Evolutionary conservation across 2,797 vertebrate species (phyloP), one percentile per base, ranked within the genome.

Genomic region (Apogon talboti): DNA sequence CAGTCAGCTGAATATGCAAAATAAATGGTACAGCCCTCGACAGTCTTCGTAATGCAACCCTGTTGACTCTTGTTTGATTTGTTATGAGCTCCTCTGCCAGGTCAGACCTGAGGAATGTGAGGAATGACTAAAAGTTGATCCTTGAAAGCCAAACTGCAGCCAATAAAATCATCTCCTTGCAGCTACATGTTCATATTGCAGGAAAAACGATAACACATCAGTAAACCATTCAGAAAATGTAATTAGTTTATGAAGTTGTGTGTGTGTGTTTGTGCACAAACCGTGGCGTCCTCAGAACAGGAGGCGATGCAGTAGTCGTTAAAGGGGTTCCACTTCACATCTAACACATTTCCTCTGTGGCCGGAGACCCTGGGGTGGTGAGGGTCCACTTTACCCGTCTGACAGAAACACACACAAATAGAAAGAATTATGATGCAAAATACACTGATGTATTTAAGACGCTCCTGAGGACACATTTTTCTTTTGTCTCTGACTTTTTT

Each of bases 261-360:
- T 16, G 30, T 54, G 33, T 53, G 38, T 50, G 42, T 61, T 44
- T 11, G 7, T 41, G 24, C 14, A 89, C 96, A 92, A 81, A 99
- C 97, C 66, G 95, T 96, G 56, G 93, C 8, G 61, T 99, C 97
- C 87, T 99, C 97, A 0, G 97, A 99, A 89, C 96, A 96, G 0
- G 97, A 99, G 24, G 97, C 97, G 35, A 99, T 96, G 87, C 95
- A 93, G 59, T 93, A 96, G 83, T 99, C 97, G 60, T 96, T 87
- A 73, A 98, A 99, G 0, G 97, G 97, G 76, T 96, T 98, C 97
- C 97, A 99, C 71, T 98, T 99, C 90, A 99, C 87, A 60, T 99
- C 97, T 72, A 99, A 76, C 65, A 99, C 94, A 0, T 93, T 96
- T 40, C 96, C 96, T 91, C 83, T 94, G 92, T 99, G 97, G 14